A percentile compares a stretch with the other conserved stretches of the same genome.
Evolutionary conservation across 2,113 vertebrate genomes (phyloP).

Genomic region (Peromyscus maniculatus): DNA sequence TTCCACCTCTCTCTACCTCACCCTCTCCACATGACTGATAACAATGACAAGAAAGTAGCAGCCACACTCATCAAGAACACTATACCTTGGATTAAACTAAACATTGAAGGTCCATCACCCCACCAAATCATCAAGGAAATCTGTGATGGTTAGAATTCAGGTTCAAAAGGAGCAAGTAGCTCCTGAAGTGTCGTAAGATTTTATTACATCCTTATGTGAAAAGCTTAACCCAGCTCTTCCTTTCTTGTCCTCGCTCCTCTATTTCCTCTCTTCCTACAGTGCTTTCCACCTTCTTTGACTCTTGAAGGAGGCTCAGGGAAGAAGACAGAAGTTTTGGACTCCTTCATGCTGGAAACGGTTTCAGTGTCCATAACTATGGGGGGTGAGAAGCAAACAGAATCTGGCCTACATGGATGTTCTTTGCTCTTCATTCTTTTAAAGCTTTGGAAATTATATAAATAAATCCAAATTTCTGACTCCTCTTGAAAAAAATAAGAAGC

Average conservation of each 20-base stretch:
- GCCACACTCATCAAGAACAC: not conserved
- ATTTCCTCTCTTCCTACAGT: not conserved
- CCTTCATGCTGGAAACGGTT: not conserved
- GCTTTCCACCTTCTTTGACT: not conserved
- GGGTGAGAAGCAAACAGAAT: not conserved
- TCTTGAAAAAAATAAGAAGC: not conserved
- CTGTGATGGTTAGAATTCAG: not conserved
- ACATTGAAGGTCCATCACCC: not conserved
- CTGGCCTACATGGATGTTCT: not conserved
- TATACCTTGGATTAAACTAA: not conserved
- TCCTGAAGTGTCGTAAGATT: not conserved
- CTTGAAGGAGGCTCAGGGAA: not conserved
- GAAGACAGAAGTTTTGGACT: not conserved
- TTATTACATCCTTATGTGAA: not conserved
- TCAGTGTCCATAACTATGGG: not conserved
- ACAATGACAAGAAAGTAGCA: not conserved
- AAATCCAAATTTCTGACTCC: not conserved
- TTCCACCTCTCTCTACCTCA: not conserved
- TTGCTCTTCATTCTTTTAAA: not conserved
- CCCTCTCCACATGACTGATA: not conserved
- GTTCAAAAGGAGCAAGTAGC: not conserved
- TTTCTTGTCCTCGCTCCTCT: not conserved
- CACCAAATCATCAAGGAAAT: too few species aligned
- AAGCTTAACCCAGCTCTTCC: not conserved
- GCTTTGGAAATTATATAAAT: not conserved